phyloP scores from a whole-genome alignment of 2,113 vertebrate genomes.

The Silurus glanis region DNA sequence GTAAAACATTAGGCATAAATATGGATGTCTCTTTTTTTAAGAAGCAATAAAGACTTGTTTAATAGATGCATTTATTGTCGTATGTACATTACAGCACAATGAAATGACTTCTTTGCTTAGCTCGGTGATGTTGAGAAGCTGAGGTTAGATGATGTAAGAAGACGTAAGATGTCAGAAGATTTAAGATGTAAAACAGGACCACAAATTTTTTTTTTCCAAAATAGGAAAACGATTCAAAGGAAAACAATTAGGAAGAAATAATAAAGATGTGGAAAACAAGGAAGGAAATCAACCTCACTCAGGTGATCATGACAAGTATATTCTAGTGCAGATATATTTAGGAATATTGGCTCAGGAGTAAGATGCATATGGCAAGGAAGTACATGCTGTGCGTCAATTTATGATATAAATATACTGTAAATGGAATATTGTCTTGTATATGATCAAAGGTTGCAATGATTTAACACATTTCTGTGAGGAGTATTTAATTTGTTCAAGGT shows the following conservation, averaged over 20 bases:
- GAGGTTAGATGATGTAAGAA: too few species aligned
- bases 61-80: too few species aligned
- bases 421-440: background rate
- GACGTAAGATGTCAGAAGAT: too few species aligned
- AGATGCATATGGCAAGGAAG: background rate
- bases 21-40: background rate
- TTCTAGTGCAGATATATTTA: background rate
- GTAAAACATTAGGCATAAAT: background rate
- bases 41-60: background rate
- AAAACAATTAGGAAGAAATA: background rate
- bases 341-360: background rate
- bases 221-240: background rate
- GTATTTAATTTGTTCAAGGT: background rate
- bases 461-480: background rate
- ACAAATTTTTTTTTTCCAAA: background rate
- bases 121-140: too few species aligned
- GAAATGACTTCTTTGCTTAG: too few species aligned
- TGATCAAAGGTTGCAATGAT: background rate
- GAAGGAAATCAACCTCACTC: background rate
- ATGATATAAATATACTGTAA: background rate
- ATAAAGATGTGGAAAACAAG: background rate
- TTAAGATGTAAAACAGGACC: too few species aligned
- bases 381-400: background rate
- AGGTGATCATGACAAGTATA: background rate
- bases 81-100: too few species aligned